phyloP scores from a whole-genome alignment of 1,140 invertebrate species.

The Temnothorax longispinosus region DNA sequence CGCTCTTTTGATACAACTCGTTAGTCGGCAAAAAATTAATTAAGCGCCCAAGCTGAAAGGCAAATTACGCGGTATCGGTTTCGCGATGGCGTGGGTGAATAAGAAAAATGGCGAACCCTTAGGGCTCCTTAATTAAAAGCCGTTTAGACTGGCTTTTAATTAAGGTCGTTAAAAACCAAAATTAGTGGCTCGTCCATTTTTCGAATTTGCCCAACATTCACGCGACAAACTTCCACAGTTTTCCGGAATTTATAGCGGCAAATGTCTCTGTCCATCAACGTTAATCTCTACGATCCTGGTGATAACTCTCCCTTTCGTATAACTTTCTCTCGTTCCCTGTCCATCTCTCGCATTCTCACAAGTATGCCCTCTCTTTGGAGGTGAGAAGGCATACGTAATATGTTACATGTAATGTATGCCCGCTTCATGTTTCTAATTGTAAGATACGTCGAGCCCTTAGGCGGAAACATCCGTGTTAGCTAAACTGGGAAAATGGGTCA shows the following conservation, averaged over 20 bases:
- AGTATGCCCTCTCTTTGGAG: not conserved
- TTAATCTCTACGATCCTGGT: slow-evolving; percentile 60
- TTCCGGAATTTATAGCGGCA: slow-evolving; percentile 9
- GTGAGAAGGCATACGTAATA: not conserved
- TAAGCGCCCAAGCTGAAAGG: slow-evolving; percentile 19
- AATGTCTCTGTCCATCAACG: slow-evolving; percentile 44
- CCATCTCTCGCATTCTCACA: not conserved
- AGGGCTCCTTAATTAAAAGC: slow-evolving; percentile 40
- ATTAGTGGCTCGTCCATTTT: slow-evolving; percentile 7
- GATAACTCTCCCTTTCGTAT: slow-evolving; percentile 60
- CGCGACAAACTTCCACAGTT: not conserved
- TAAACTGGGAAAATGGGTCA: slow-evolving; percentile 22
- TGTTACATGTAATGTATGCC: slow-evolving; percentile 9
- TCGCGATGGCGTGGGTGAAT: not conserved
- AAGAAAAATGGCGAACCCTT: slow-evolving; percentile 18
- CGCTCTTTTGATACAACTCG: not conserved
- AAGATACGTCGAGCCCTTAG: not conserved
- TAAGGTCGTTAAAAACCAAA: slow-evolving; percentile 43
- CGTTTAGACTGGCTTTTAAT: slow-evolving; percentile 41
- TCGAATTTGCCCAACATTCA: slow-evolving; percentile 3
- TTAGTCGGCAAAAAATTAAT: slow-evolving; percentile 49
- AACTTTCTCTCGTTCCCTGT: slow-evolving; percentile 5
- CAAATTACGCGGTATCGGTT: slow-evolving; percentile 41
- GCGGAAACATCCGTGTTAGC: not conserved
- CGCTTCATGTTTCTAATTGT: not conserved